Evolutionary conservation across 1,140 invertebrate species (phyloP), one percentile per base, ranked within the genome.

Genomic region (Lycorma delicatula): DNA sequence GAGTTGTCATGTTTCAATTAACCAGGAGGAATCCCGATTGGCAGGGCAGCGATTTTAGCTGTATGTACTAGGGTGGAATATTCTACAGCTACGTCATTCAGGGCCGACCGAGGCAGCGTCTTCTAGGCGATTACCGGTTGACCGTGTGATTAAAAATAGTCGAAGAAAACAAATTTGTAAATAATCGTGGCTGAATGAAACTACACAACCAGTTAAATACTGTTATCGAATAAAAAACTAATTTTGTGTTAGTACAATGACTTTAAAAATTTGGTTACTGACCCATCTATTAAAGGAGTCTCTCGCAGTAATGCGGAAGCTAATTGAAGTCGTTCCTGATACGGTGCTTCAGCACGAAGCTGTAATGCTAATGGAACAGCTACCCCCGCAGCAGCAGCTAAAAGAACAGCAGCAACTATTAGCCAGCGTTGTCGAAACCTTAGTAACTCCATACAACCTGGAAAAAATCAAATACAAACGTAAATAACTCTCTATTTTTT

Each of bases 221-320:
- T n/a, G n/a, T n/a, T n/a, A n/a, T n/a, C n/a, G n/a, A n/a, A n/a
- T n/a, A 34, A 9, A n/a, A 34, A 11, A n/a, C n/a, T 34, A 34
- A 34, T 11, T 34, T 34, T 34, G n/a, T 34, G 9, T 34, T 34
- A n/a, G 9, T 11, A 34, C 9, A 11, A 11, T 34, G 9, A 34
- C 9, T 11, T n/a, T n/a, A n/a, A n/a, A n/a, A n/a, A n/a, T n/a
- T 47, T 9, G 29, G 26, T 29, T 16, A 68, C 68, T 67, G 67
- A 76, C 75, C 75, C 75, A 54, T 77, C 75, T 57, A 77, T 71
- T 3, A 77, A 66, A 5, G 74, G 74, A 49, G 70, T 69, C 49
- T 74, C 68, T 47, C 66, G 67, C 20, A 77, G 62, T 4, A 76
- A 64, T 58, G 68, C 60, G 20, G 68, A 68, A 0, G 71, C 75